A percentile compares a stretch with the other conserved stretches of the same genome.
phyloP scores from a whole-genome alignment of 2,797 vertebrate species.

The Momotus momota region DNA sequence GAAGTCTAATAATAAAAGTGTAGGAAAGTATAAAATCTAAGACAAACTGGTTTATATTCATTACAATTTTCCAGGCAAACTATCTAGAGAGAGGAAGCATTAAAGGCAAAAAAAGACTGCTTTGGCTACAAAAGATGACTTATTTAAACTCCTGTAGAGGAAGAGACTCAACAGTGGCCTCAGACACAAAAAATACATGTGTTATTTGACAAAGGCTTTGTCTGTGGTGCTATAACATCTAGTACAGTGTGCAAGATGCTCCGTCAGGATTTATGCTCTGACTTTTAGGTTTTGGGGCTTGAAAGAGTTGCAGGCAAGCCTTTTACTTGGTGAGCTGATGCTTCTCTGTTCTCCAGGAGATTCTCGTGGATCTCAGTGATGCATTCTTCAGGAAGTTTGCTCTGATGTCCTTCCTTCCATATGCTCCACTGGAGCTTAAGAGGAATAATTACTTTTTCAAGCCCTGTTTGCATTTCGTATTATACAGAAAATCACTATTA shows the following conservation, averaged over 20 bases:
- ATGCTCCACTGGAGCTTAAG: not conserved
- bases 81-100: not conserved
- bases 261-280: not conserved
- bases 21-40: not conserved
- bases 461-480: not conserved
- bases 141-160: not conserved
- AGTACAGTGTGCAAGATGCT: not conserved
- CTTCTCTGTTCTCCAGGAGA: not conserved
- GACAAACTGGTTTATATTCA: not conserved
- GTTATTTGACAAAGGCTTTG: conserved; percentile 13
- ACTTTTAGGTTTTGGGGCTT: not conserved
- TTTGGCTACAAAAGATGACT: not conserved
- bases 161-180: not conserved
- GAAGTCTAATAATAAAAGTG: not conserved
- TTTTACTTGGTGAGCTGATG: not conserved
- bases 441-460: not conserved
- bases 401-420: not conserved
- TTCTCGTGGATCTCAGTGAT: not conserved
- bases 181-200: not conserved
- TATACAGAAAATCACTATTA: not conserved
- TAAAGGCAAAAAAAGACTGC: not conserved
- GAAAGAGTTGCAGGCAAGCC: not conserved
- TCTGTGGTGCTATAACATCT: not conserved
- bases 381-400: not conserved
- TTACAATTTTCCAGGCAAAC: not conserved